Percentiles rank a stretch among this genome's conserved stretches.
phyloP scores from a whole-genome alignment of 2,888 invertebrate species.

The Druceiella hillmani region DNA sequence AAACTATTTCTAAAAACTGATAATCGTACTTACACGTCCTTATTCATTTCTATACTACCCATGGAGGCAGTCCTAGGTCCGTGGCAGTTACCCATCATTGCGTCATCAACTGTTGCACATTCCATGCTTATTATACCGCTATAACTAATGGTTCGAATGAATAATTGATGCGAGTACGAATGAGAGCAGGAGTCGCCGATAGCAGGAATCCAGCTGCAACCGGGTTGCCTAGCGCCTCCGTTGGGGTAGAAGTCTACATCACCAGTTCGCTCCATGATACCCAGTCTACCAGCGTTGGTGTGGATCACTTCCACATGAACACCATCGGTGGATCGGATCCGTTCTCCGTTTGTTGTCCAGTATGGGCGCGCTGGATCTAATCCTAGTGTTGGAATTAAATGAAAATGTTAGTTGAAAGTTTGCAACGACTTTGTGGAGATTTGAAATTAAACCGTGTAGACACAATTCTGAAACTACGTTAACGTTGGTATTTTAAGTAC shows the following conservation, averaged over 20 bases:
- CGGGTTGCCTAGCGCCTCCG: slow-evolving; percentile 23
- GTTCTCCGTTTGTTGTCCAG: too few relatives aligned
- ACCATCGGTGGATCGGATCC: slow-evolving; percentile 26
- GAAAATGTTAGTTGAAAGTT: too few relatives aligned
- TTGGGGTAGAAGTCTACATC: slow-evolving; percentile 31
- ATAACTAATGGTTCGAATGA: slow-evolving; percentile 19
- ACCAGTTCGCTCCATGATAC: slow-evolving; percentile 24
- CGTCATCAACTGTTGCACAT: slow-evolving; percentile 14
- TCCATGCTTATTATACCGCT: slow-evolving; percentile 16
- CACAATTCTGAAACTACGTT: too few relatives aligned
- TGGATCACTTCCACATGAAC: slow-evolving; percentile 30
- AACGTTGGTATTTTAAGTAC: too few relatives aligned
- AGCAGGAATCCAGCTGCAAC: too few relatives aligned
- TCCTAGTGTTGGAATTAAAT: too few relatives aligned
- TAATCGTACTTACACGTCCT: too few relatives aligned
- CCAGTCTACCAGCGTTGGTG: slow-evolving; percentile 27
- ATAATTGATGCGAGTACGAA: slow-evolving; percentile 18
- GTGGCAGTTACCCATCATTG: slow-evolving; percentile 6
- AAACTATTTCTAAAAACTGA: too few relatives aligned
- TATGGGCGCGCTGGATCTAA: slow-evolving; percentile 14
- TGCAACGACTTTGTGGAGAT: too few relatives aligned
- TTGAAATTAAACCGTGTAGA: too few relatives aligned
- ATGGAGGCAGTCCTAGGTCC: too few relatives aligned
- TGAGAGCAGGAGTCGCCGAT: slow-evolving; percentile 23
- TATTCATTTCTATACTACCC: too few relatives aligned